Evolutionary conservation across 2,113 vertebrate species (phyloP).

Genomic region (Anseranas semipalmata): DNA sequence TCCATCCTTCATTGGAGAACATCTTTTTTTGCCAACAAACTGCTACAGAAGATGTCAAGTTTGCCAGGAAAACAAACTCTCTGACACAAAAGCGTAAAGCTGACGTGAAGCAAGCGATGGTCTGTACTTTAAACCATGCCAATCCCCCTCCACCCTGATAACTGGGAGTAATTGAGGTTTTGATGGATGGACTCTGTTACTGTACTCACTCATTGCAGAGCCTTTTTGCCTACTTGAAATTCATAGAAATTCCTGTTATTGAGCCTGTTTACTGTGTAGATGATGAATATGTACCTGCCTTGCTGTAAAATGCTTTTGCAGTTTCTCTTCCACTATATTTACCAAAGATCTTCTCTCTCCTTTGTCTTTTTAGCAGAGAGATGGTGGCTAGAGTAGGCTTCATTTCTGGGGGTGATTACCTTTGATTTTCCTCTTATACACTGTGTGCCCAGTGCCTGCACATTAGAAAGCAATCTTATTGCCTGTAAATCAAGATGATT

Average conservation of each 20-base stretch:
- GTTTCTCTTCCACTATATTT: not conserved
- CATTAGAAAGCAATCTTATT: not conserved
- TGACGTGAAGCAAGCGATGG: not conserved
- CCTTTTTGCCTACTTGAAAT: conserved; percentile 39
- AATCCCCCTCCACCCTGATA: not conserved
- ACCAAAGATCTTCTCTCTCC: not conserved
- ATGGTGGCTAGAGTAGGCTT: not conserved
- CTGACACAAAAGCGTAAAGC: not conserved
- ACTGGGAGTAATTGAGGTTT: conserved; percentile 28
- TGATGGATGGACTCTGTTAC: conserved; percentile 45
- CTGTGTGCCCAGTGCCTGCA: not conserved
- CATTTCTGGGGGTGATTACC: not conserved
- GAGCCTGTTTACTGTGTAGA: conserved; percentile 22
- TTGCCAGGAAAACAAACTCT: conserved; percentile 13
- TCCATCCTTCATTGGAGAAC: not conserved
- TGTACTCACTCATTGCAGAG: not conserved
- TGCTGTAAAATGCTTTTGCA: not conserved
- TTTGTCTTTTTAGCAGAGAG: not conserved
- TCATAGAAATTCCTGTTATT: conserved; percentile 35
- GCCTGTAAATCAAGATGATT: not conserved
- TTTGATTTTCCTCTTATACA: not conserved
- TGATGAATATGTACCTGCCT: conserved; percentile 4
- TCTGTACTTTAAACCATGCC: not conserved
- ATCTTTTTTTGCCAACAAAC: not conserved
- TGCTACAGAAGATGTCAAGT: not conserved